Conservation (phyloP, 2,113 vertebrate genomes). For the Conger conger region DNA sequence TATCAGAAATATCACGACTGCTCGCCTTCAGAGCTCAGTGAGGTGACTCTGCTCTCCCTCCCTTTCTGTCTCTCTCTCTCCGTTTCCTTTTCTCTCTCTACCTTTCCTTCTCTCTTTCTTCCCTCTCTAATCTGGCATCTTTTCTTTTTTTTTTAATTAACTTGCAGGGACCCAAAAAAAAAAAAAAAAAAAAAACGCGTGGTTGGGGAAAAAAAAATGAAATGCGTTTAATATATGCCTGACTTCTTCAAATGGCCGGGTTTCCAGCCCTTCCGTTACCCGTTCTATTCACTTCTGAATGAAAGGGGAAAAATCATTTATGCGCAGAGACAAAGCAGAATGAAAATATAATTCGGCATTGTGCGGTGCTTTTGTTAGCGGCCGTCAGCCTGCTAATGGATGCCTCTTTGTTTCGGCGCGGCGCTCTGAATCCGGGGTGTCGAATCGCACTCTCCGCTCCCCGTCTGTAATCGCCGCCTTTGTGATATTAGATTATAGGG, state of each 20-base stretch:
- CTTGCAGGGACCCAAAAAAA: constrained; percentile 53
- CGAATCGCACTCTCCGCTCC: constrained; percentile 70
- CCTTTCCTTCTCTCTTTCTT: constrained; percentile 24
- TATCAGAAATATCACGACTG: constrained; percentile 21
- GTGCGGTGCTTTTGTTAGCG: constrained; percentile 74
- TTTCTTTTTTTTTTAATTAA: constrained; percentile 61
- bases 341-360: constrained; percentile 83
- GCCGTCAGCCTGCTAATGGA: constrained; percentile 79
- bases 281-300: constrained; percentile 72
- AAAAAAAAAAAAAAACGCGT: constrained; percentile 29
- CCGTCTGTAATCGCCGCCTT: constrained; percentile 76
- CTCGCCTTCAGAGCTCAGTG: neutral
- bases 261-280: constrained; percentile 59
- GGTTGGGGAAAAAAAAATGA: constrained; percentile 59
- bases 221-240: constrained; percentile 70
- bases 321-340: constrained; percentile 76
- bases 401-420: constrained; percentile 74
- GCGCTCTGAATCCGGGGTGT: constrained; percentile 69
- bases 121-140: constrained; percentile 61
- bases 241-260: constrained; percentile 64
- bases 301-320: constrained; percentile 75
- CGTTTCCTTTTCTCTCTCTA: constrained; percentile 34
- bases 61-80: constrained; percentile 35
- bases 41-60: constrained; percentile 39
- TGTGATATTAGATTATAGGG: constrained; percentile 86